phyloP scores from a whole-genome alignment of 23 tunicate genomes.

The Trididemnum clinides region DNA sequence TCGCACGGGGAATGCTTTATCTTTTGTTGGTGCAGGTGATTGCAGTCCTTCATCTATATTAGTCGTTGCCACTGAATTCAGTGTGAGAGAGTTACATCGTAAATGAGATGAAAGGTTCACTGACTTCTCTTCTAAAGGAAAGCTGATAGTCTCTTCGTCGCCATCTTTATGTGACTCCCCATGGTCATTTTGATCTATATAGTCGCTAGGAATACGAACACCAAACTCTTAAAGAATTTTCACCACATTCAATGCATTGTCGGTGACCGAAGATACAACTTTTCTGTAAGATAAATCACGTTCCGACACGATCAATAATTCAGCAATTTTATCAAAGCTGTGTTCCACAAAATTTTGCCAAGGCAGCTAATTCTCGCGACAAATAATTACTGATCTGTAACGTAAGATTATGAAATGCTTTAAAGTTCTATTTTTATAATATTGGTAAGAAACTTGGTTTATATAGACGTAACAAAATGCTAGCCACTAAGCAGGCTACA shows the following conservation, averaged over 20 bases:
- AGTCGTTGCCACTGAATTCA: not conserved
- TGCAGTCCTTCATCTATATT: not conserved
- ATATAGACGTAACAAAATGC: too few species aligned
- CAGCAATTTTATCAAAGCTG: slow-evolving; percentile 11
- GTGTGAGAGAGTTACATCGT: not conserved
- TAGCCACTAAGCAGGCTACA: too few species aligned
- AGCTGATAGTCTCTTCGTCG: not conserved
- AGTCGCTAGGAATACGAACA: not conserved
- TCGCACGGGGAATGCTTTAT: not conserved
- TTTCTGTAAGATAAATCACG: not conserved
- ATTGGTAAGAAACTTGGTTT: not conserved
- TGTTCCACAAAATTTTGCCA: slow-evolving; percentile 3
- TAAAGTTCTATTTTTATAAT: not conserved
- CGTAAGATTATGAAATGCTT: not conserved
- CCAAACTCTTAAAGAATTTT: not conserved
- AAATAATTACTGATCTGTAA: slow-evolving; percentile 2
- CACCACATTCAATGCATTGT: not conserved
- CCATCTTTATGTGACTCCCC: too few species aligned
- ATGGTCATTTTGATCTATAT: not conserved
- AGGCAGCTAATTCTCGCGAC: slow-evolving; percentile 11
- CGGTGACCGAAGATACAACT: not conserved
- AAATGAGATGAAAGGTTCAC: not conserved
- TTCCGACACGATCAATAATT: not conserved
- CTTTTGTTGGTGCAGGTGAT: not conserved
- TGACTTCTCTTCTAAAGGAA: not conserved